Conservation (phyloP, 2,113 vertebrate species). For the Aspiorhynchus laticeps region DNA sequence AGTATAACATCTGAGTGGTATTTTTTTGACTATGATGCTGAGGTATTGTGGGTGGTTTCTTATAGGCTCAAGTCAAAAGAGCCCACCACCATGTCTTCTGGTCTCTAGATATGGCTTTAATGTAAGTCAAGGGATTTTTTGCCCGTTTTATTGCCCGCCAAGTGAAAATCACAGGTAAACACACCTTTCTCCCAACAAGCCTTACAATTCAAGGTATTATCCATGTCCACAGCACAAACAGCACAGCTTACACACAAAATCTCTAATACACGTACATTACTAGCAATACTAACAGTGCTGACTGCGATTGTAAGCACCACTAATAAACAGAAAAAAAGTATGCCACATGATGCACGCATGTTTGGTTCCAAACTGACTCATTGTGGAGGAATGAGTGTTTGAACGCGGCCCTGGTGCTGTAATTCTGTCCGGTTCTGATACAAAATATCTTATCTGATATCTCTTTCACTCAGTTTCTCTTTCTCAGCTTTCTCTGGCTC, state of each 20-base stretch:
- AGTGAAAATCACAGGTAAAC: not conserved
- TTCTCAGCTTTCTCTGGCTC: slow-evolving; percentile 41
- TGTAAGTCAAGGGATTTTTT: not conserved
- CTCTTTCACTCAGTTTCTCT: slow-evolving; percentile 42
- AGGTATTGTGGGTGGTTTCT: not conserved
- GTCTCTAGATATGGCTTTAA: not conserved
- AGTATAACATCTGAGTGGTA: not conserved
- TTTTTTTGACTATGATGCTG: not conserved
- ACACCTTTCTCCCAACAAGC: not conserved
- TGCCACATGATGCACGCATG: not conserved
- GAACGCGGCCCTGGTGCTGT: slow-evolving; percentile 16
- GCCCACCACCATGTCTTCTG: not conserved
- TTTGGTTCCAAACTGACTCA: not conserved
- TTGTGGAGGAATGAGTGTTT: not conserved
- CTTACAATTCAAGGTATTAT: not conserved
- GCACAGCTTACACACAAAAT: not conserved
- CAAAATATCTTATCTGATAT: slow-evolving; percentile 43
- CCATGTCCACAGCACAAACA: not conserved
- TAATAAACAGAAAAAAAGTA: not conserved
- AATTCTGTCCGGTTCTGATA: slow-evolving; percentile 31
- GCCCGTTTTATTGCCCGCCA: not conserved
- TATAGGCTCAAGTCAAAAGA: not conserved
- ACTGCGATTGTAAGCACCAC: not conserved
- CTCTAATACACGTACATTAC: not conserved
- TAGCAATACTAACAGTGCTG: not conserved